Evolutionary conservation across 2,888 invertebrate genomes (phyloP).

Genomic region (Acheta domesticus): DNA sequence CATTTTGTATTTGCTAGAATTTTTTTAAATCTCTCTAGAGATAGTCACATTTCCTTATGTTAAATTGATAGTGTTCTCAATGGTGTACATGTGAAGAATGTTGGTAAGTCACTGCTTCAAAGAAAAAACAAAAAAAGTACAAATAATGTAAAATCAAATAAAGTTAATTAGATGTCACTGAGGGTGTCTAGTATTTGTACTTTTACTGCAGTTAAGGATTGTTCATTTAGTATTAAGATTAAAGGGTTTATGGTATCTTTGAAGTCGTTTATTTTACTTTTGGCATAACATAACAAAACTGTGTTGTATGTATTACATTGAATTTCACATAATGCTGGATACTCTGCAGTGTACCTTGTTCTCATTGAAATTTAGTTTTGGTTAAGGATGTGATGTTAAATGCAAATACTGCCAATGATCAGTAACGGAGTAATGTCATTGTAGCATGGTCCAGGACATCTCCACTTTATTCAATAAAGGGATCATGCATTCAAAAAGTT

Average conservation of each 20-base stretch:
- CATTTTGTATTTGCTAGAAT: not conserved
- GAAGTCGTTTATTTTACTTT: too few relatives aligned
- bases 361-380: not conserved
- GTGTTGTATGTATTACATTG: too few relatives aligned
- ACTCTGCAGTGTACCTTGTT: too few relatives aligned
- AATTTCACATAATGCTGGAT: too few relatives aligned
- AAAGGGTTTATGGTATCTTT: not conserved
- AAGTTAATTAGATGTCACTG: not conserved
- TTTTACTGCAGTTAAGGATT: not conserved
- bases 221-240: not conserved
- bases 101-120: not conserved
- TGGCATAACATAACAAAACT: too few relatives aligned
- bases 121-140: not conserved
- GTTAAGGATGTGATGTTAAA: not conserved
- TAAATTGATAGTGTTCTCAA: not conserved
- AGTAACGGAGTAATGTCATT: not conserved
- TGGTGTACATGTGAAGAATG: slow-evolving; percentile 18
- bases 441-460: slow-evolving; percentile 8
- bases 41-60: not conserved
- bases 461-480: not conserved
- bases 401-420: slow-evolving; percentile 6
- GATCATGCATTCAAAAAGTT: not conserved
- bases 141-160: not conserved
- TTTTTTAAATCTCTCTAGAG: not conserved
- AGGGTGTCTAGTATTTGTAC: too few relatives aligned